Percentiles rank a stretch among this genome's conserved stretches.
phyloP scores from a whole-genome alignment of 2,888 invertebrate species.

The Eupithecia abbreviata region DNA sequence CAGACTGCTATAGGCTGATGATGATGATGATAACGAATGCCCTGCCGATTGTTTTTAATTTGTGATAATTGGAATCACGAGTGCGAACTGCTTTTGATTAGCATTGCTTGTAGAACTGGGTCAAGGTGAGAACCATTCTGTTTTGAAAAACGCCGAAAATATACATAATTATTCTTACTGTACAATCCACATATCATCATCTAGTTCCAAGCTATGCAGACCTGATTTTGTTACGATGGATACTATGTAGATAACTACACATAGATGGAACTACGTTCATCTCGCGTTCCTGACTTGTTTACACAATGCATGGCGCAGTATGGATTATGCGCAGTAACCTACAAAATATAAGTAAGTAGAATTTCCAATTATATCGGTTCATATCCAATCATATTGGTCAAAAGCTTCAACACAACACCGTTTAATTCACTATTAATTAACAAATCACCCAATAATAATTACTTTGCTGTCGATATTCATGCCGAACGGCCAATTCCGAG shows the following conservation, averaged over 20 bases:
- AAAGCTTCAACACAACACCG: constrained; percentile 15
- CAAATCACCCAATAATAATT: constrained; percentile 32
- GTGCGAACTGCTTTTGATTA: constrained; percentile 1
- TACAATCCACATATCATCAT: too few species aligned
- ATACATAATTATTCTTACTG: neutral
- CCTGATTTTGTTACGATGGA: too few species aligned
- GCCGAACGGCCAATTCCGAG: constrained; percentile 24
- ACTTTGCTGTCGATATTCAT: constrained; percentile 13
- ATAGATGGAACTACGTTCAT: neutral
- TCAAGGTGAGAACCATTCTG: neutral
- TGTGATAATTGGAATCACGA: constrained; percentile 1
- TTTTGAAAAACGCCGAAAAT: neutral
- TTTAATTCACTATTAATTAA: constrained; percentile 28
- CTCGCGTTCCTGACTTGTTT: neutral
- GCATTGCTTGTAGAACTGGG: neutral
- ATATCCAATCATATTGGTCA: constrained; percentile 22
- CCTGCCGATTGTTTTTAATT: neutral
- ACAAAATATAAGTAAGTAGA: neutral
- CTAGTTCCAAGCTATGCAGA: too few species aligned
- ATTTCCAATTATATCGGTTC: neutral
- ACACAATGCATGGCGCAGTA: neutral
- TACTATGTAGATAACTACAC: too few species aligned
- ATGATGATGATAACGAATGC: too few species aligned
- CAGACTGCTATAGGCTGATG: too few species aligned
- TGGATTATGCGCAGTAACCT: neutral